These are phyloP conservation scores for Ptychobarbus kaznakovi DNA, from an alignment of 2,797 vertebrate species.

Conservation along the genomic window DNA sequence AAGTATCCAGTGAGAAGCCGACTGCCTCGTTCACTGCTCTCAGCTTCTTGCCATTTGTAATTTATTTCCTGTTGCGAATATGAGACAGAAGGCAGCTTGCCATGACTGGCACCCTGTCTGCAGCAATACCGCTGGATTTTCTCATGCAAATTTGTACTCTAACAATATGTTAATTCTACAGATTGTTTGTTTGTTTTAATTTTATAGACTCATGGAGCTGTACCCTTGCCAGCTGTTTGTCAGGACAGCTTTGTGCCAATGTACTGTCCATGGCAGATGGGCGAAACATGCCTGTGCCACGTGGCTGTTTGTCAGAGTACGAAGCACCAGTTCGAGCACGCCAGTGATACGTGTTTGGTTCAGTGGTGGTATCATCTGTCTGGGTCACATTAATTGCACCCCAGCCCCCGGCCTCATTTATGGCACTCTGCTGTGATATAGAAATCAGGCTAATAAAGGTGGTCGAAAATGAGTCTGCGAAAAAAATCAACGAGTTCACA, in stretches of 20 bases:
- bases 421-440: conserved; percentile 22
- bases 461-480: conserved; percentile 18
- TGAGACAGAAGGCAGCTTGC: conserved; percentile 32
- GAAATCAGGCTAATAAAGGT: conserved; percentile 35
- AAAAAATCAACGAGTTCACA: conserved; percentile 4
- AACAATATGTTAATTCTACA: conserved; percentile 25
- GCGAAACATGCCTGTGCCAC: conserved; percentile 52
- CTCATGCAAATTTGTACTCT: conserved; percentile 23
- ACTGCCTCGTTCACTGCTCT: neutral
- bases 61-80: conserved; percentile 33
- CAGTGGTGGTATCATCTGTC: conserved; percentile 37
- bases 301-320: conserved; percentile 49
- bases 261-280: conserved; percentile 55
- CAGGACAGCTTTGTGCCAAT: conserved; percentile 27
- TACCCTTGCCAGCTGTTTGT: conserved; percentile 18
- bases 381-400: conserved; percentile 55
- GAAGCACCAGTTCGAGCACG: conserved; percentile 3
- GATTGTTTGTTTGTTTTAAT: conserved; percentile 46
- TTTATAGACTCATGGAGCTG: conserved; percentile 21
- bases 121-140: conserved; percentile 5
- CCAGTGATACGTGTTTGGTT: conserved; percentile 19
- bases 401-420: conserved; percentile 47
- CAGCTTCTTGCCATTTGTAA: conserved; percentile 28
- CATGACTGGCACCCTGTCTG: conserved; percentile 24
- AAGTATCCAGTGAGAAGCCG: neutral